These are phyloP conservation scores for Cephus cinctus DNA, from an alignment of 1,140 invertebrate genomes.

Conservation along the genomic window DNA sequence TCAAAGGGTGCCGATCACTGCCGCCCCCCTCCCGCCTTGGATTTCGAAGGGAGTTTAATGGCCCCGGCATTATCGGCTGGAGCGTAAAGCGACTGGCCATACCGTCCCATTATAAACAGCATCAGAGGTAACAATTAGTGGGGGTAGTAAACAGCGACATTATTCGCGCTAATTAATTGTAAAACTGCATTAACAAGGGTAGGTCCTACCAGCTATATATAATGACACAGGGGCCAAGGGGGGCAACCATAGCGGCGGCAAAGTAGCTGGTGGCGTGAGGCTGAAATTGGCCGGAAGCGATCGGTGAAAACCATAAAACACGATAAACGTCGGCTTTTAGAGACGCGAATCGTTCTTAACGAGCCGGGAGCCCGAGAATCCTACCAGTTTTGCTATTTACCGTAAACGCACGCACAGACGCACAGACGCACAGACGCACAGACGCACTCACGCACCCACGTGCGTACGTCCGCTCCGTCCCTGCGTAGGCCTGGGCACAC, in stretches of 20 bases:
- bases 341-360: no score
- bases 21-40: slow-evolving; percentile 1
- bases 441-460: not conserved
- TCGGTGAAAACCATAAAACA: no score
- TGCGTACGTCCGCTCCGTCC: not conserved
- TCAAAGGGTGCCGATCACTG: no score
- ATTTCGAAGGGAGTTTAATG: slow-evolving; percentile 6
- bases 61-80: not conserved
- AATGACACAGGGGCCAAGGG: slow-evolving; percentile 1
- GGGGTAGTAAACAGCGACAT: not conserved
- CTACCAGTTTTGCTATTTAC: no score
- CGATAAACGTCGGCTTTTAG: no score
- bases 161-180: not conserved
- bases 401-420: no score
- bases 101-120: not conserved
- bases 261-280: no score
- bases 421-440: no score
- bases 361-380: no score
- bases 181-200: not conserved
- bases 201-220: not conserved
- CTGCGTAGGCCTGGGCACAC: not conserved
- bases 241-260: no score
- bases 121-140: not conserved
- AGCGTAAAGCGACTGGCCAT: not conserved
- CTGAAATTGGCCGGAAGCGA: no score